Conservation (phyloP, 2,888 invertebrate genomes). For the Meta bourneti region DNA sequence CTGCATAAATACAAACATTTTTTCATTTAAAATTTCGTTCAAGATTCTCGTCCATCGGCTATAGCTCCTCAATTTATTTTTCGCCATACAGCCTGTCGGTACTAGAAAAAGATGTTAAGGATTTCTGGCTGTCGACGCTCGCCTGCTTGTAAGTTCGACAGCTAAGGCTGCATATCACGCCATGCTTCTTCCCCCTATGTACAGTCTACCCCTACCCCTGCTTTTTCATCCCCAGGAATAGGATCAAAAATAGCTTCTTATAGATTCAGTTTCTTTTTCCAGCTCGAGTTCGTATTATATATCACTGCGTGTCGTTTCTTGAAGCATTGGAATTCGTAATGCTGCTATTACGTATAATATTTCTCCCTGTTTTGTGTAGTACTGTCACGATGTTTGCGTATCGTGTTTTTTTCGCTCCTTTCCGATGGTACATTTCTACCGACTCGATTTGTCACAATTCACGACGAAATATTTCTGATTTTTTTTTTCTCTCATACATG, state of each 20-base stretch:
- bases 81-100: background rate
- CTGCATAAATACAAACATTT: background rate
- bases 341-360: constrained; percentile 7
- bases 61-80: background rate
- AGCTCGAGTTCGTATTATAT: constrained; percentile 1
- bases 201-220: background rate
- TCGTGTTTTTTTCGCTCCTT: background rate
- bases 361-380: background rate
- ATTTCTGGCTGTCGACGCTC: constrained; percentile 7
- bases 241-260: constrained; percentile 11
- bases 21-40: background rate
- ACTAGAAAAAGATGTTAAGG: constrained; percentile 33
- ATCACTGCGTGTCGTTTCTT: constrained; percentile 5
- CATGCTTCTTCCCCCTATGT: background rate
- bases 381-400: constrained; percentile 1
- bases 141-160: background rate
- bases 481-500: background rate
- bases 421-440: background rate
- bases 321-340: constrained; percentile 25
- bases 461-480: background rate
- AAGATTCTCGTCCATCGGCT: background rate
- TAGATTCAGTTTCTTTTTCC: background rate
- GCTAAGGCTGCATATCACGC: background rate
- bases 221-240: too few relatives aligned
- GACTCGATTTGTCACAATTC: background rate